Evolutionary conservation across 2,888 invertebrate genomes (phyloP).

Genomic region (Drosophila emarginata): DNA sequence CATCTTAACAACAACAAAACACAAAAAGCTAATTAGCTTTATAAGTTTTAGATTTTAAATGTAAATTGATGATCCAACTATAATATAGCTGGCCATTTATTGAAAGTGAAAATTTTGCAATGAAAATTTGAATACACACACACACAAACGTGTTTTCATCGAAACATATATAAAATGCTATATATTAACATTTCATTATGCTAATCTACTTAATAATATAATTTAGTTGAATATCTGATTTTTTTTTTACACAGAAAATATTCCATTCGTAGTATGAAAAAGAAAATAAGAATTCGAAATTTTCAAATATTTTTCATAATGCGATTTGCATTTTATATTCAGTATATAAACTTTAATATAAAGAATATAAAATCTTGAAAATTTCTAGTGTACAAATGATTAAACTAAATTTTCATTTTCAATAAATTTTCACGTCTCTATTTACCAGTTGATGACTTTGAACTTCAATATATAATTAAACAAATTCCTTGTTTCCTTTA

Average conservation of each 20-base stretch:
- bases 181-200: background rate
- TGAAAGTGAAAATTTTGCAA: conserved; percentile 1
- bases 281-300: background rate
- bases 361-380: background rate
- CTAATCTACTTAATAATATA: no score
- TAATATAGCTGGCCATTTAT: background rate
- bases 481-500: background rate
- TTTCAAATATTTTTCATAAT: background rate
- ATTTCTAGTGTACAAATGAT: background rate
- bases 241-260: background rate
- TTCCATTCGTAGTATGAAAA: background rate
- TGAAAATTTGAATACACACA: background rate
- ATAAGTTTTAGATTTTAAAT: background rate
- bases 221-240: background rate
- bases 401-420: background rate
- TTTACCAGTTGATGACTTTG: background rate
- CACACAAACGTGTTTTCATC: background rate
- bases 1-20: background rate
- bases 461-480: conserved; percentile 2
- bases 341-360: background rate
- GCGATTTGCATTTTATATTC: background rate
- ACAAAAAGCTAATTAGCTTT: background rate
- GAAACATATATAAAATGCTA: background rate
- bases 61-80: background rate
- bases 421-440: background rate